A percentile compares a stretch with the other conserved stretches of the same genome.
These are phyloP conservation scores for Pycnomerus fuliginosus DNA, from an alignment of 2,888 invertebrate species.

Conservation along the genomic window DNA sequence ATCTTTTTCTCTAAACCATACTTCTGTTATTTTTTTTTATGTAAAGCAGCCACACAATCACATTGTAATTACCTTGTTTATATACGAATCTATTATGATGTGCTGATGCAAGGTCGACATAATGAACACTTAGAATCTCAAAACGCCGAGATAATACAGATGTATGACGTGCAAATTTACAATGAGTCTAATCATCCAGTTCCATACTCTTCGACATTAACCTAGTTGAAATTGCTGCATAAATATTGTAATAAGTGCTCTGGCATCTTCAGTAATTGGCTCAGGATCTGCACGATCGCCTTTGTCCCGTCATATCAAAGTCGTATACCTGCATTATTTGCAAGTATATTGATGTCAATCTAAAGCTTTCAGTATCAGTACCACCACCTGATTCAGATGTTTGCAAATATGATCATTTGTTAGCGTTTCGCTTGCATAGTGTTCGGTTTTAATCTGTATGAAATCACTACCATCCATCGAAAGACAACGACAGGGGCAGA, in stretches of 20 bases:
- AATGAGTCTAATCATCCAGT: constrained; percentile 26
- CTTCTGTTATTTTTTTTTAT: no score
- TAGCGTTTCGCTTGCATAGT: no score
- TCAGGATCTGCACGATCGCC: constrained; percentile 13
- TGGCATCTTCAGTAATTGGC: constrained; percentile 19
- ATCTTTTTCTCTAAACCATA: background rate
- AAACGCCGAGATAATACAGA: constrained; percentile 26
- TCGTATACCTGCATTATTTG: background rate
- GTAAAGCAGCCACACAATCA: no score
- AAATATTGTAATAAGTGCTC: constrained; percentile 25
- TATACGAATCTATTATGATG: constrained; percentile 1
- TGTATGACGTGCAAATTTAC: constrained; percentile 28
- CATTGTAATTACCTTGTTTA: no score
- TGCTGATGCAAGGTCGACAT: constrained; percentile 4
- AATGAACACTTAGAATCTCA: constrained; percentile 20
- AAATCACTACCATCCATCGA: no score
- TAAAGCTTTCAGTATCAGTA: no score
- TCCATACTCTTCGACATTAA: constrained; percentile 21
- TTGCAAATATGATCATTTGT: no score
- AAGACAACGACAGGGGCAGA: no score
- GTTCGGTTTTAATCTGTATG: no score
- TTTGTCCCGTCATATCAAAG: background rate
- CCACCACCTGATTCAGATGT: no score
- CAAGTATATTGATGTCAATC: constrained; percentile 16
- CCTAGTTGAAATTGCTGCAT: constrained; percentile 22